Percentiles rank a stretch among this genome's conserved stretches.
phyloP scores from a whole-genome alignment of 2,888 invertebrate species.

The Apocheima hispidaria region DNA sequence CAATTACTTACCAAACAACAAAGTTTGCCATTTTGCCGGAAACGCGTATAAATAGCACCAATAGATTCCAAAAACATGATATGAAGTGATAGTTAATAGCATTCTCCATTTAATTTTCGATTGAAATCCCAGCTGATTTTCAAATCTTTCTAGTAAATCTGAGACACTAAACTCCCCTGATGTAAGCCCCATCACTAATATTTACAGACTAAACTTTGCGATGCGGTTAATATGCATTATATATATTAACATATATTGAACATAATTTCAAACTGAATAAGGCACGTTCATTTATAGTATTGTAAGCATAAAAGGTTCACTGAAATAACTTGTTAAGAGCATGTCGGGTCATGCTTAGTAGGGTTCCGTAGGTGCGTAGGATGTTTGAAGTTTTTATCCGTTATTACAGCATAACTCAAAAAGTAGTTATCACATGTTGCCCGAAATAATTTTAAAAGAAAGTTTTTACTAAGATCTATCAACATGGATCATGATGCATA shows the following conservation, averaged over 20 bases:
- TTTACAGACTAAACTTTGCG: not conserved
- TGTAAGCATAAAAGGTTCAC: not conserved
- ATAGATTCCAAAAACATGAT: constrained; percentile 30
- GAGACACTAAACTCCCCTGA: not conserved
- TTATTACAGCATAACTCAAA: too few species aligned
- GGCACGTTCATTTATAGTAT: not conserved
- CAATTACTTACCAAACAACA: constrained; percentile 29
- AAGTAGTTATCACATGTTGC: too few species aligned
- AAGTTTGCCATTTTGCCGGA: constrained; percentile 37
- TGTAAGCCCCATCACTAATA: not conserved
- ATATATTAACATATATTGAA: not conserved
- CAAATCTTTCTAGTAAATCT: constrained; percentile 2
- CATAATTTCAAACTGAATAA: not conserved
- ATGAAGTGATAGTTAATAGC: constrained; percentile 5
- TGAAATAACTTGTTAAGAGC: too few species aligned
- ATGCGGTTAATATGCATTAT: not conserved
- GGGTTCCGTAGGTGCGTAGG: too few species aligned
- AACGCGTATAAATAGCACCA: constrained; percentile 34
- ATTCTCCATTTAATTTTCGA: constrained; percentile 37
- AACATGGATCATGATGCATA: too few species aligned
- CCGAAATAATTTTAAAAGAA: too few species aligned
- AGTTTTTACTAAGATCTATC: too few species aligned
- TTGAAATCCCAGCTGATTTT: constrained; percentile 33
- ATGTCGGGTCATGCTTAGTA: too few species aligned
- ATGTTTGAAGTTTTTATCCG: too few species aligned